These are phyloP conservation scores for Prunella fulvescens DNA, from an alignment of 2,113 vertebrate genomes.

Conservation along the genomic window DNA sequence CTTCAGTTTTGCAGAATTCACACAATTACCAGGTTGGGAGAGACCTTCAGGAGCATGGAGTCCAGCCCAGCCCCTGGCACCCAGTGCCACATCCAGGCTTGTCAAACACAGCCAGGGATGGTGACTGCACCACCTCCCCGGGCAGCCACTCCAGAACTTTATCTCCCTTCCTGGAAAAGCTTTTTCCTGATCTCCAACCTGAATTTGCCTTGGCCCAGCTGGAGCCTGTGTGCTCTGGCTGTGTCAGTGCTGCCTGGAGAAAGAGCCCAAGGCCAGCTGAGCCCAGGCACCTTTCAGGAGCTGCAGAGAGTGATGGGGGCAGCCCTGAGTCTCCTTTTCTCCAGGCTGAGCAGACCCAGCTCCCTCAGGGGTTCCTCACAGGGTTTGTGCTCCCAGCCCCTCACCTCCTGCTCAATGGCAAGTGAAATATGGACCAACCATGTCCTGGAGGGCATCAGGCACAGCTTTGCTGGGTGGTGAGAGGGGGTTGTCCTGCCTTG, in stretches of 20 bases:
- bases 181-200: background rate
- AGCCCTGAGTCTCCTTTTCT: background rate
- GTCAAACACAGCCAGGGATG: background rate
- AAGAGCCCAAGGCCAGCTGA: no score
- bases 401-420: background rate
- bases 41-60: no score
- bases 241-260: background rate
- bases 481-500: background rate
- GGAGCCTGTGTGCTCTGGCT: background rate
- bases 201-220: background rate
- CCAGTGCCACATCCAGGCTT: background rate
- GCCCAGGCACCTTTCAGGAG: background rate
- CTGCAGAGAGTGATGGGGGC: background rate
- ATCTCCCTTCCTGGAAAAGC: background rate
- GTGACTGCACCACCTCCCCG: background rate
- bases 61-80: no score
- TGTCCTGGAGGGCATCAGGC: background rate
- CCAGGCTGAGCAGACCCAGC: background rate
- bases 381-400: background rate
- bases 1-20: background rate
- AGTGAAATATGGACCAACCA: fast-evolving
- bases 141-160: background rate
- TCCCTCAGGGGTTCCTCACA: background rate
- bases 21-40: fast-evolving
- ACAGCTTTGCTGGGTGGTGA: background rate